Evolutionary conservation across 2,797 vertebrate species (phyloP).

Genomic region (Pantherophis vulpinus): DNA sequence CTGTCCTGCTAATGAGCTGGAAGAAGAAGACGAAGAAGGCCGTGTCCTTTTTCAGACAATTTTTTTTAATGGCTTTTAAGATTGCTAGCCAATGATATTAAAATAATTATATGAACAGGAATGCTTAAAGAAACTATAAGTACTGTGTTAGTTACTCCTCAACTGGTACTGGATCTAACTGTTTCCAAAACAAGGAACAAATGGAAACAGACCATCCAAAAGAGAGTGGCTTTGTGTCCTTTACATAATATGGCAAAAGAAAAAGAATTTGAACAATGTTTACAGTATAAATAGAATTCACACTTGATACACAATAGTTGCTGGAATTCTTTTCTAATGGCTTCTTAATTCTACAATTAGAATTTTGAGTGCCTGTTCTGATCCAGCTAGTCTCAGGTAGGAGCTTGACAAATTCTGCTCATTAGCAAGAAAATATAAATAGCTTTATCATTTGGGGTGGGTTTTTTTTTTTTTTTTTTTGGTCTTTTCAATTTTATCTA

Average conservation of each 20-base stretch:
- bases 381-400: neutral
- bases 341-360: neutral
- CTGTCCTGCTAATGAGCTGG: neutral
- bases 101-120: neutral
- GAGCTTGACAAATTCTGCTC: neutral
- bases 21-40: neutral
- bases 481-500: conserved; percentile 50
- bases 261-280: neutral
- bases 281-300: neutral
- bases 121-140: neutral
- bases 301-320: neutral
- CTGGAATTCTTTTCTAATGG: neutral
- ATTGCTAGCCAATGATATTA: neutral
- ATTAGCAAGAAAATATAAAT: conserved; percentile 26
- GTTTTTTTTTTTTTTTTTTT: neutral
- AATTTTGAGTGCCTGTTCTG: neutral
- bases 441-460: neutral
- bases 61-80: neutral
- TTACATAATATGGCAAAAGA: neutral
- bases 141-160: neutral
- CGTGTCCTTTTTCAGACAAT: neutral
- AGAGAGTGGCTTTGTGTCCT: neutral
- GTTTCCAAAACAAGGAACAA: neutral
- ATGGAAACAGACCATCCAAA: neutral
- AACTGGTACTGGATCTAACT: neutral